Percentiles rank a stretch among this genome's conserved stretches.
phyloP scores from a whole-genome alignment of 2,888 invertebrate species.

The Brassicogethes aeneus region DNA sequence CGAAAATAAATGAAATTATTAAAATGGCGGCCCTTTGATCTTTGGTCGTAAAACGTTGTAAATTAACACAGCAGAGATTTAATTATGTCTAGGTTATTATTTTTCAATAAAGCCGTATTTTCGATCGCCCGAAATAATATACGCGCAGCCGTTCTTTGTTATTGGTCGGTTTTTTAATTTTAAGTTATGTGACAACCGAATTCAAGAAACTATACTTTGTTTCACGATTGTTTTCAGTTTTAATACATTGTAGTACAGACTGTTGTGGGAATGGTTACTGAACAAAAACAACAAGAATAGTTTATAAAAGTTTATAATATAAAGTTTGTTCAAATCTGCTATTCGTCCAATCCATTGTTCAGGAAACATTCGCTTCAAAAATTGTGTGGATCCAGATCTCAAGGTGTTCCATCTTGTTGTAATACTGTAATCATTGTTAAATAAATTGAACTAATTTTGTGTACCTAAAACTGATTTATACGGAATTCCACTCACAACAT shows the following conservation, averaged over 20 bases:
- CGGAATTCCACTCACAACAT: too few relatives aligned
- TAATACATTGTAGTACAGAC: conserved; percentile 14
- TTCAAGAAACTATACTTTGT: conserved; percentile 12
- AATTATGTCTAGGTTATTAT: conserved; percentile 22
- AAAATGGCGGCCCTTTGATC: conserved; percentile 30
- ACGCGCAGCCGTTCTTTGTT: conserved; percentile 14
- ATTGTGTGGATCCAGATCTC: too few relatives aligned
- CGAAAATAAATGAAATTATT: conserved; percentile 29
- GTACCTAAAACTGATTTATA: too few relatives aligned
- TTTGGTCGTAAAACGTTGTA: conserved; percentile 29
- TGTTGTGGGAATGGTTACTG: neutral
- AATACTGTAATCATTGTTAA: too few relatives aligned
- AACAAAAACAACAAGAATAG: too few relatives aligned
- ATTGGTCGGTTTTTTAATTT: conserved; percentile 11
- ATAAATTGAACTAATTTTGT: too few relatives aligned
- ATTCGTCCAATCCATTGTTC: too few relatives aligned
- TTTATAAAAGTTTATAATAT: too few relatives aligned
- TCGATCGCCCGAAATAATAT: conserved; percentile 4
- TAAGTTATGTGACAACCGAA: conserved; percentile 22
- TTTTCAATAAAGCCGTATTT: conserved; percentile 22
- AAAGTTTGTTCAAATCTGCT: too few relatives aligned
- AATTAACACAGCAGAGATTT: conserved; percentile 28
- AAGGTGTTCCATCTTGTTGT: too few relatives aligned
- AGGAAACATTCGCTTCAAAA: neutral
- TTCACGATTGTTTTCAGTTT: conserved; percentile 13